These are phyloP conservation scores for Micronisus gabar DNA, from an alignment of 2,113 vertebrate genomes.

Conservation along the genomic window DNA sequence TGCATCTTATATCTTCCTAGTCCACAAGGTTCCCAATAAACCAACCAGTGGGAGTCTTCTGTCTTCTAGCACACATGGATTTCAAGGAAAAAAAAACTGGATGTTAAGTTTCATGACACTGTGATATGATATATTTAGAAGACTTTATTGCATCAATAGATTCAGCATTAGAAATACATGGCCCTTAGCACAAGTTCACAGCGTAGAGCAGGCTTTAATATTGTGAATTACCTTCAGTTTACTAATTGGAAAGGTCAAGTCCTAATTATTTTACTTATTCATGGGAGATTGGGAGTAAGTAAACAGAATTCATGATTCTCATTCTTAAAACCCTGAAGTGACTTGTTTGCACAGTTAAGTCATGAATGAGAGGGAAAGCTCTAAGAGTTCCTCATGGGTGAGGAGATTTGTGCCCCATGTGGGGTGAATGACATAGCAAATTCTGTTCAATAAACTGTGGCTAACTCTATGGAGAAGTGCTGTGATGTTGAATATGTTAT, in stretches of 20 bases:
- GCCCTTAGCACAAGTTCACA: not conserved
- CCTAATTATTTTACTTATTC: not conserved
- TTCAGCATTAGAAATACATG: not conserved
- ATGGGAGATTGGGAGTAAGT: not conserved
- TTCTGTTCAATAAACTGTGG: not conserved
- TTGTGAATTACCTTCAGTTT: not conserved
- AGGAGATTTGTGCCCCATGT: not conserved
- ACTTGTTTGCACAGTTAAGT: not conserved
- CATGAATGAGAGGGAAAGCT: not conserved
- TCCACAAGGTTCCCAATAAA: not conserved
- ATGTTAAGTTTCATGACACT: not conserved
- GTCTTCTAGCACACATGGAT: not conserved
- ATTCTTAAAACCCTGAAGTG: not conserved
- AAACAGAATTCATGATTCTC: not conserved
- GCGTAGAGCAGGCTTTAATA: not conserved
- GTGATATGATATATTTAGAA: not conserved
- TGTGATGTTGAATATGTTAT: not conserved
- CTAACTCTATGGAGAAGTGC: not conserved
- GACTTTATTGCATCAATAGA: not conserved
- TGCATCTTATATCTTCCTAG: not conserved
- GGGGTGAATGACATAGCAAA: not conserved
- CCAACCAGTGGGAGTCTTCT: not conserved
- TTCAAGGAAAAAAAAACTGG: not conserved
- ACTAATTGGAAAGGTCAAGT: not conserved
- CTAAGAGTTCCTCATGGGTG: not conserved